Evolutionary conservation across 2,888 invertebrate genomes (phyloP), one percentile per base, ranked within the genome.

Genomic region (Morinoia aosen): DNA sequence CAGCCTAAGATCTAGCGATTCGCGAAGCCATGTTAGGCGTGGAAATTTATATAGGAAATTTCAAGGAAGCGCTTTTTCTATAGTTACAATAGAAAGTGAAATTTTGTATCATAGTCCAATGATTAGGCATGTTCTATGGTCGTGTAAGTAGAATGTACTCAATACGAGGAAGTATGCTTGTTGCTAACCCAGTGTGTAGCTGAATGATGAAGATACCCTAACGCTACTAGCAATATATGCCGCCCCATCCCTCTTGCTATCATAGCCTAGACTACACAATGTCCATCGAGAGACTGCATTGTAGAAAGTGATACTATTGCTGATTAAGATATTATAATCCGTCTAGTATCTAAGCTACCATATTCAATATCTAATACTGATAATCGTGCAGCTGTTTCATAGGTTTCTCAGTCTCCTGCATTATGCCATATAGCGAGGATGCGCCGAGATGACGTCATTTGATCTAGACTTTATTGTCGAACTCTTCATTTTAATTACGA

Each of bases 281-380:
- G 93, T 93, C 93, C 93, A 93, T 57, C 93, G 93, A 93, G 93
- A 57, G 93, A 93, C 93, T 93, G 93, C 93, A 93, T 93, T 93
- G 93, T 93, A 93, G 93, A 93, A 93, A 93, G 57, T 93, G 93
- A 93, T 93, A 93, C 93, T 93, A 93, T 93, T 57, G 56, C 93
- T 57, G 93, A 57, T 93, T 93, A 93, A 93, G 93, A 56, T 93
- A 93, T 93, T 93, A 76, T 76, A 93, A 57, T 93, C 57, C 93
- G 93, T 57, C 93, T 93, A 93, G 93, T 33, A 19, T 93, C 56
- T 93, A 93, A 93, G 93, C 93, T 57, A 57, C n/a, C 93, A 93
- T 93, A 93, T 93, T 93, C 58, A 93, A 25, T 93, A 93, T 93
- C 93, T 93, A 57, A 19, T 93, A 57, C 25, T 33, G 93, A 57